Evolutionary conservation across 2,797 vertebrate genomes (phyloP).

Genomic region (Takifugu rubripes): DNA sequence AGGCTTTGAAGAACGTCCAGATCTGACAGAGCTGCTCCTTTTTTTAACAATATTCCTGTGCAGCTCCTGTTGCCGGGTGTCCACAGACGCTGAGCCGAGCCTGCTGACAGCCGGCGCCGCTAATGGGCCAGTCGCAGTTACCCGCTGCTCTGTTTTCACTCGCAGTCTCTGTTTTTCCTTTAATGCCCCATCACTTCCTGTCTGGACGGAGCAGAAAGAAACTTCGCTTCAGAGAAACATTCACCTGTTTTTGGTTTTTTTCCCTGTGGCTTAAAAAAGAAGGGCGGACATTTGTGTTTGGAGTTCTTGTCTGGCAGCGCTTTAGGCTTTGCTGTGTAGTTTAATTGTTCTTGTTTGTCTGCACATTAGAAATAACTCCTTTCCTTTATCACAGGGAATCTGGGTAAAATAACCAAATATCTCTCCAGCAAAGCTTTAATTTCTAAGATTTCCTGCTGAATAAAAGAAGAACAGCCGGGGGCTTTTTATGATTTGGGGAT

Average conservation of each 20-base stretch:
- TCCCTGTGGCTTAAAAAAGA: constrained; percentile 18
- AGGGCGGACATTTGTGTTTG: constrained; percentile 25
- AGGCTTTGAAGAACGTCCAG: constrained; percentile 59
- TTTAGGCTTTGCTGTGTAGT: constrained; percentile 25
- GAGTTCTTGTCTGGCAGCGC: constrained; percentile 16
- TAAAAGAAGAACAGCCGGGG: constrained; percentile 37
- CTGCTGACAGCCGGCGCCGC: constrained; percentile 49
- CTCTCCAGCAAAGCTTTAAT: constrained; percentile 44
- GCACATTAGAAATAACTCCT: constrained; percentile 30
- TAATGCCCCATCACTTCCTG: constrained; percentile 21
- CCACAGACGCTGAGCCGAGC: constrained; percentile 42
- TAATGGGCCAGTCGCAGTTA: constrained; percentile 61
- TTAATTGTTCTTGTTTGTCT: constrained; percentile 1
- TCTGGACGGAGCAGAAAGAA: constrained; percentile 25
- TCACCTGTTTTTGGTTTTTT: constrained; percentile 27
- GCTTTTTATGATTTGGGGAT: constrained; percentile 37
- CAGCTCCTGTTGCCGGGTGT: constrained; percentile 34
- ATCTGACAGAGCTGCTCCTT: constrained; percentile 63
- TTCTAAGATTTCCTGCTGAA: constrained; percentile 50
- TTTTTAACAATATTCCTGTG: constrained; percentile 57
- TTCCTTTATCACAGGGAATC: constrained; percentile 31
- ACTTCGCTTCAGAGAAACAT: constrained; percentile 19
- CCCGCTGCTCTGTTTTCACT: constrained; percentile 24
- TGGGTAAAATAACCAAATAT: constrained; percentile 41
- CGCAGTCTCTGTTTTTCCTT: constrained; percentile 17